Percentiles rank a stretch among this genome's conserved stretches.
These are phyloP conservation scores for Leuciscus waleckii DNA, from an alignment of 2,797 vertebrate genomes.

Conservation along the genomic window DNA sequence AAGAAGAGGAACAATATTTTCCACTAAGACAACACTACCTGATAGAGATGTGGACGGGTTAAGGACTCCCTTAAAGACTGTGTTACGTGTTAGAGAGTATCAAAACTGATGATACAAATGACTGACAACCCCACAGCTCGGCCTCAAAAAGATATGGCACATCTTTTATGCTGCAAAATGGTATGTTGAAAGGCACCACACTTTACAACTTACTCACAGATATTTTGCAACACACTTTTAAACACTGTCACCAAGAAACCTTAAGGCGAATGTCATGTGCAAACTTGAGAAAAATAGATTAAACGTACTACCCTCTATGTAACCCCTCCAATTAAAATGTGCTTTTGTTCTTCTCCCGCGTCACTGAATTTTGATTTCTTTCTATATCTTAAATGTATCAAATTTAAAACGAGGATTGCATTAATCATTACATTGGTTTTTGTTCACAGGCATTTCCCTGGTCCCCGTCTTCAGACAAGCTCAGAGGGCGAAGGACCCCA, in stretches of 20 bases:
- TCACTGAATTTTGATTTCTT: slow-evolving; percentile 59
- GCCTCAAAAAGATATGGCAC: slow-evolving; percentile 63
- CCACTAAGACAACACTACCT: slow-evolving; percentile 76
- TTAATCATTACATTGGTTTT: slow-evolving; percentile 72
- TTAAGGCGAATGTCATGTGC: slow-evolving; percentile 93
- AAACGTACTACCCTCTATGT: slow-evolving; percentile 62
- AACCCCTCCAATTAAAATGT: slow-evolving; percentile 69
- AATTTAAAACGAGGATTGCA: slow-evolving; percentile 74
- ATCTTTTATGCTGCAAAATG: slow-evolving; percentile 68
- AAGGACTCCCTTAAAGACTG: slow-evolving; percentile 64
- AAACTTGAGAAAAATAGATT: slow-evolving; percentile 74
- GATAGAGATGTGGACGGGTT: slow-evolving; percentile 67
- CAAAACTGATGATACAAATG: slow-evolving; percentile 66
- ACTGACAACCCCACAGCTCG: slow-evolving; percentile 66
- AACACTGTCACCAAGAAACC: slow-evolving; percentile 82
- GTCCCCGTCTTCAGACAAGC: slow-evolving; percentile 56
- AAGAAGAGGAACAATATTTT: slow-evolving; percentile 56
- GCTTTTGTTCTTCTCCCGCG: slow-evolving; percentile 72
- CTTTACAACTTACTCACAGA: slow-evolving; percentile 84
- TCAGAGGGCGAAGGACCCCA: slow-evolving; percentile 55
- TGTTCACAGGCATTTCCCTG: slow-evolving; percentile 77
- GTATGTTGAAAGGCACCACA: slow-evolving; percentile 91
- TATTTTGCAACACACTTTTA: slow-evolving; percentile 82
- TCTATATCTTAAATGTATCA: slow-evolving; percentile 70
- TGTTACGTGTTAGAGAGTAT: slow-evolving; percentile 65